Percentiles rank a stretch among this genome's conserved stretches.
These are phyloP conservation scores for Prietella phreatophila DNA, from an alignment of 2,113 vertebrate genomes.

Conservation along the genomic window DNA sequence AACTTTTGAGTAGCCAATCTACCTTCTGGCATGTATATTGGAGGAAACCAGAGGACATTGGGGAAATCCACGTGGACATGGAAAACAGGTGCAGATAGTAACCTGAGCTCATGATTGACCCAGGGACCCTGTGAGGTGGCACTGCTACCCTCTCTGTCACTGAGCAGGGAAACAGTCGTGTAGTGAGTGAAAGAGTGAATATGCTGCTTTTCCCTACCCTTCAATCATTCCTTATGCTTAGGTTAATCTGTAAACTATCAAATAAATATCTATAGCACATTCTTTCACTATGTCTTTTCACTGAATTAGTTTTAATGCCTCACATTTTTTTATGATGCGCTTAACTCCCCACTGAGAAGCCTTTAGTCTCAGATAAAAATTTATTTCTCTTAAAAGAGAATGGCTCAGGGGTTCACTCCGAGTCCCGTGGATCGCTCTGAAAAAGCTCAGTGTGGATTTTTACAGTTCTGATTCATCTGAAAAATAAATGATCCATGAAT, in stretches of 20 bases:
- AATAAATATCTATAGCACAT: background rate
- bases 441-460: slow-evolving; percentile 33
- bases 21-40: background rate
- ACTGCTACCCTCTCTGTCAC: background rate
- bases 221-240: background rate
- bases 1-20: background rate
- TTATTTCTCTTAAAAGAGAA: background rate
- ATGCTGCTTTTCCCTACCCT: background rate
- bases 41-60: background rate
- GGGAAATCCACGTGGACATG: background rate
- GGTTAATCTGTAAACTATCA: background rate
- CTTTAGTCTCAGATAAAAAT: background rate
- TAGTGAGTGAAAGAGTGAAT: background rate
- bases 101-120: background rate
- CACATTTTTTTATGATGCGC: background rate
- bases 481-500: slow-evolving; percentile 50
- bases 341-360: background rate
- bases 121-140: background rate
- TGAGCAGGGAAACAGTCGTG: background rate
- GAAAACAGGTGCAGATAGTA: background rate
- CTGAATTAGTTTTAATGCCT: background rate
- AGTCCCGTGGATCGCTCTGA: slow-evolving; percentile 20
- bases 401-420: slow-evolving; percentile 2
- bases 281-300: background rate
- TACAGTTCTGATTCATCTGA: slow-evolving; percentile 52